These are phyloP conservation scores for Holotrichia oblita DNA, from an alignment of 1,140 invertebrate species.

Conservation along the genomic window DNA sequence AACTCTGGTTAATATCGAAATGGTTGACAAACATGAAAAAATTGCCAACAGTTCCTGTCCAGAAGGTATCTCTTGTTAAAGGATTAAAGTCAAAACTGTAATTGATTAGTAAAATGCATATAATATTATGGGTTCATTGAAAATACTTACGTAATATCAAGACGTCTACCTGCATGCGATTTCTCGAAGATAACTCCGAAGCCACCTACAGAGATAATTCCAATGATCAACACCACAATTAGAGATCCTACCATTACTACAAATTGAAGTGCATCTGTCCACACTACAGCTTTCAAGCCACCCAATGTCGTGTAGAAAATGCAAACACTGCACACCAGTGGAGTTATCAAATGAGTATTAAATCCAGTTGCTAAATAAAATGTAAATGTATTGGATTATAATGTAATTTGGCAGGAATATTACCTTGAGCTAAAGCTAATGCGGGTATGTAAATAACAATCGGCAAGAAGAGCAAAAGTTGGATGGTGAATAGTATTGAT, in stretches of 20 bases:
- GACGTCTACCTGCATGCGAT: constrained; percentile 62
- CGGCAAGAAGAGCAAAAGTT: constrained; percentile 64
- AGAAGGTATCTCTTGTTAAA: constrained; percentile 66
- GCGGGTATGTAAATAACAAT: constrained; percentile 71
- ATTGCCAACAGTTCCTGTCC: constrained; percentile 68
- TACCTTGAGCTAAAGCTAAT: constrained; percentile 68
- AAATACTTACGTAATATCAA: constrained; percentile 52
- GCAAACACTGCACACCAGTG: constrained; percentile 74
- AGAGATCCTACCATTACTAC: constrained; percentile 73
- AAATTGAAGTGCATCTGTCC: constrained; percentile 74
- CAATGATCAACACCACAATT: constrained; percentile 70
- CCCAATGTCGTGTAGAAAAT: constrained; percentile 76
- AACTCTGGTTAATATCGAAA: constrained; percentile 67
- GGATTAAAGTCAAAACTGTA: constrained; percentile 65
- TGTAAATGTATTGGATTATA: too few relatives aligned
- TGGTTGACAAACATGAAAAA: constrained; percentile 67
- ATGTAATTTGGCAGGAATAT: not conserved
- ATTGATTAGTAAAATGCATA: too few relatives aligned
- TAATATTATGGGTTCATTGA: too few relatives aligned
- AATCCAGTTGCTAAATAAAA: constrained; percentile 71
- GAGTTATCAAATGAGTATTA: constrained; percentile 68
- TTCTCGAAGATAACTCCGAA: constrained; percentile 60
- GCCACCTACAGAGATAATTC: constrained; percentile 61
- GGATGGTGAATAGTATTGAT: constrained; percentile 66
- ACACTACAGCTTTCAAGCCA: constrained; percentile 76